Evolutionary conservation across 2,888 invertebrate species (phyloP), one percentile per base, ranked within the genome.

Genomic region (Rhabditoides inermis): DNA sequence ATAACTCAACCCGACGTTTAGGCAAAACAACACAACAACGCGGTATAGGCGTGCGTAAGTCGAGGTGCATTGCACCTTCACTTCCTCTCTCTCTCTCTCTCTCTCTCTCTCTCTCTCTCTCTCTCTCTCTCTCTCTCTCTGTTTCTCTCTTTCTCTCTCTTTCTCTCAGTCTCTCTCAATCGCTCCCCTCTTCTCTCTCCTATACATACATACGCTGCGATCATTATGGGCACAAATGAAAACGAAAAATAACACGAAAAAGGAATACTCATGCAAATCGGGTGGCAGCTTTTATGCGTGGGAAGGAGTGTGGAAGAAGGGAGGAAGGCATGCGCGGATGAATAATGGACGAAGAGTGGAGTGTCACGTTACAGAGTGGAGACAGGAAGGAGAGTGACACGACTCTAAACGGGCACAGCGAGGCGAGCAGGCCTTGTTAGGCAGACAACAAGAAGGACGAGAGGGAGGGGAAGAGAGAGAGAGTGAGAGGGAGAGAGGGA

Each of bases 291-390:
- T n/a, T n/a, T n/a, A n/a, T n/a, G n/a, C n/a, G n/a, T n/a, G 30
- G 28, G 18, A 28, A 28, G 45, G 32, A 30, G 25, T n/a, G 30
- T 22, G 18, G 20, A 32, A 23, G n/a, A 39, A 45, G 18, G n/a
- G 45, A 50, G 54, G 32, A 42, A 41, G 53, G 45, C 39, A 35
- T 42, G 32, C 15, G 47, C 37, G 49, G 54, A 54, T 40, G 27
- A 49, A 23, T 27, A 26, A 27, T 25, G 45, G 26, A 15, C 3
- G 20, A 45, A n/a, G 30, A 27, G 6, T 10, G 15, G 27, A 28
- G 25, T 25, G 15, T 25, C 41, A 23, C 25, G 25, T 15, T 3
- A 7, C n/a, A 20, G n/a, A 26, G 27, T 4, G 5, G 3, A 4
- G 25, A 22, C 22, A 15, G 25, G 22, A 41, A 25, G 25, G 41